These are phyloP conservation scores for Hoplodrina ambigua DNA, from an alignment of 2,888 invertebrate species.

Conservation along the genomic window DNA sequence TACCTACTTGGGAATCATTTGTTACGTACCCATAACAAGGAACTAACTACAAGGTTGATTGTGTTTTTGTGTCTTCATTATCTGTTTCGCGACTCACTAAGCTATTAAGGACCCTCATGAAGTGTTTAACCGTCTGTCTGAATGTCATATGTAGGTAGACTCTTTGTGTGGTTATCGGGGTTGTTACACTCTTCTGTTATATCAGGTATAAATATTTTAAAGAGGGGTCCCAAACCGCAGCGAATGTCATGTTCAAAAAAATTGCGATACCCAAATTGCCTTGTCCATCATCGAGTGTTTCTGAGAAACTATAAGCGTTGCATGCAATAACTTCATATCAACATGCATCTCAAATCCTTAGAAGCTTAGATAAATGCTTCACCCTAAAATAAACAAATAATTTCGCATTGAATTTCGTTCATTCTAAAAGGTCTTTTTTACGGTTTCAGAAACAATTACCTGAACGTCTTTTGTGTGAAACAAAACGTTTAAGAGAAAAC, in stretches of 20 bases:
- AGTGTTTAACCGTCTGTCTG: constrained; percentile 25
- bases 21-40: constrained; percentile 61
- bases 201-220: constrained; percentile 4
- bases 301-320: background rate
- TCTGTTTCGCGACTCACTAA: constrained; percentile 51
- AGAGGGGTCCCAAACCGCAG: background rate
- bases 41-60: constrained; percentile 59
- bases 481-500: constrained; percentile 42
- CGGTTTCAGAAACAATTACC: constrained; percentile 29
- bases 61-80: constrained; percentile 57
- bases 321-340: background rate
- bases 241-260: background rate
- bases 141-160: constrained; percentile 33
- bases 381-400: no score
- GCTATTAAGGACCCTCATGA: constrained; percentile 35
- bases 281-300: background rate
- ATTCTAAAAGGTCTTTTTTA: constrained; percentile 7
- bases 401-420: no score
- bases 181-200: constrained; percentile 5
- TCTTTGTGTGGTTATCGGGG: constrained; percentile 22
- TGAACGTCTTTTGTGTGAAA: constrained; percentile 38
- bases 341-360: background rate
- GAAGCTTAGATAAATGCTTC: background rate
- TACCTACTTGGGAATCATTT: constrained; percentile 62
- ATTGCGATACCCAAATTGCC: background rate